Percentiles rank a stretch among this genome's conserved stretches.
phyloP scores from a whole-genome alignment of 2,113 vertebrate genomes.

The Pithys albifrons region DNA sequence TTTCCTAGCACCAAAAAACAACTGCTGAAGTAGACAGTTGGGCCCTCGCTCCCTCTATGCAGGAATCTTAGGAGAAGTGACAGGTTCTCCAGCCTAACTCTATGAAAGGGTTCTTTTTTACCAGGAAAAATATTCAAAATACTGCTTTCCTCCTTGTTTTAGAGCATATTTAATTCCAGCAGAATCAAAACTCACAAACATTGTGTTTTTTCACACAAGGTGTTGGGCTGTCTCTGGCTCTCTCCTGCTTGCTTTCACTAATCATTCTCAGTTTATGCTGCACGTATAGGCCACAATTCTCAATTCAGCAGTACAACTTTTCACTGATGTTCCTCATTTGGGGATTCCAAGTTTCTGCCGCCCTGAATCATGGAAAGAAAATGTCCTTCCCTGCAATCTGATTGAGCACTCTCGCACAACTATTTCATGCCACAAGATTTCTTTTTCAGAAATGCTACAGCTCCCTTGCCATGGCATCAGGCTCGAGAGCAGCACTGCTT shows the following conservation, averaged over 20 bases:
- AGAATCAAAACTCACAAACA: background rate
- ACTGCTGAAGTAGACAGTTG: background rate
- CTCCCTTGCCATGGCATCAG: background rate
- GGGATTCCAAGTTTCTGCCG: background rate
- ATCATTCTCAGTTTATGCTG: background rate
- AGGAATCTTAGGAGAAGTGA: background rate
- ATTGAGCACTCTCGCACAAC: background rate
- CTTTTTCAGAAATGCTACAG: background rate
- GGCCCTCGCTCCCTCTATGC: background rate
- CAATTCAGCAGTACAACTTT: background rate
- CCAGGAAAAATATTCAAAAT: background rate
- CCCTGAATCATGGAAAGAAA: background rate
- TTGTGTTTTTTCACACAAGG: background rate
- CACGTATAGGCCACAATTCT: background rate
- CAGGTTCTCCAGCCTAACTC: background rate
- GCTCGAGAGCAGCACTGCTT: background rate
- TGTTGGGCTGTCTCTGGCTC: background rate
- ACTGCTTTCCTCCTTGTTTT: background rate
- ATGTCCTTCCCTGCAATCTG: background rate
- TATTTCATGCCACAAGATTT: accelerated
- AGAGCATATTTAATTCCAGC: background rate
- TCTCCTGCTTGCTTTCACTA: background rate
- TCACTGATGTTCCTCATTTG: background rate
- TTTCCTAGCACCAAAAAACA: background rate
- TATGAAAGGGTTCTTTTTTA: background rate